phyloP scores from a whole-genome alignment of 2,888 invertebrate genomes.

The Drosophila neutralis region DNA sequence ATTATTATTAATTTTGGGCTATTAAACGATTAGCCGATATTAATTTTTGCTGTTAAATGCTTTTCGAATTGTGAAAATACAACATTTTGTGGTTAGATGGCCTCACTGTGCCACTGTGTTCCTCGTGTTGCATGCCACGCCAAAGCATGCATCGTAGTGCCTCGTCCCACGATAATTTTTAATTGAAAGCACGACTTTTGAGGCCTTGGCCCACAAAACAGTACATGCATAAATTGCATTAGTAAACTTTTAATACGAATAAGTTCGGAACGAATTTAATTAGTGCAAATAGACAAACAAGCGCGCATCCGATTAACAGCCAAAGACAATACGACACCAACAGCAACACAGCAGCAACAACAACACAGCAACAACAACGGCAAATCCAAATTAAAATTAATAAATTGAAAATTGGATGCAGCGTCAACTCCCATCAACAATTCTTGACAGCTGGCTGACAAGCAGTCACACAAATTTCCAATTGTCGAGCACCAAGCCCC shows the following conservation, averaged over 20 bases:
- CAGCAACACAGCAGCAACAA: background rate
- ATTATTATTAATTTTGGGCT: background rate
- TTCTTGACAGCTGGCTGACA: conserved; percentile 11
- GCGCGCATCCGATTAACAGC: conserved; percentile 24
- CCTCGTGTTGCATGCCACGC: conserved; percentile 1
- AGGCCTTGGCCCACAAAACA: conserved; percentile 54
- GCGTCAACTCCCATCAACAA: conserved; percentile 7
- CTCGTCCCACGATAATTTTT: conserved; percentile 53
- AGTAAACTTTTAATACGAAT: conserved; percentile 71
- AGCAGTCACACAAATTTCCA: conserved; percentile 1
- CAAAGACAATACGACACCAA: background rate
- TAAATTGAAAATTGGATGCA: conserved; percentile 8
- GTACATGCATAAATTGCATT: conserved; percentile 68
- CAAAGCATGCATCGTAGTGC: background rate
- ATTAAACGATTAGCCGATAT: background rate
- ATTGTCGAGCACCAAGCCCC: background rate
- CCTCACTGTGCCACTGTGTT: conserved; percentile 1
- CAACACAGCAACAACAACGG: background rate
- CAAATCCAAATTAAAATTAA: conserved; percentile 12
- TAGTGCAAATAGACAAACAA: conserved; percentile 55
- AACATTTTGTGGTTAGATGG: background rate
- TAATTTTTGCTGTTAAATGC: background rate
- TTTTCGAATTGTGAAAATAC: background rate
- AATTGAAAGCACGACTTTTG: conserved; percentile 67
- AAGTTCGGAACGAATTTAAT: conserved; percentile 66